These are phyloP conservation scores for Aphodius granarius DNA, from an alignment of 2,888 invertebrate genomes.

Conservation along the genomic window DNA sequence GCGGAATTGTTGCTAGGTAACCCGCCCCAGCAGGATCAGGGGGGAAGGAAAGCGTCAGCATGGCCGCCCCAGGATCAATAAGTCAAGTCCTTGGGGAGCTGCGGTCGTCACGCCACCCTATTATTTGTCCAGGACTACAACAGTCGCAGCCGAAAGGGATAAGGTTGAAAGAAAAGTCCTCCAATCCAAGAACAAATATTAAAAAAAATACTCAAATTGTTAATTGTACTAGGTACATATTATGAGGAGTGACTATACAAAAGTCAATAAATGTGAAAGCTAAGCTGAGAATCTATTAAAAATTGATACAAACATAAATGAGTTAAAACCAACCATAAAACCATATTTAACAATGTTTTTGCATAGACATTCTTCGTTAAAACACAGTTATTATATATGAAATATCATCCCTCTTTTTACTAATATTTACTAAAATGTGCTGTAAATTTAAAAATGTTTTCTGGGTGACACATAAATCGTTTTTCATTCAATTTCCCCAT, in stretches of 20 bases:
- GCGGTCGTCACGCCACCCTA: slow-evolving; percentile 17
- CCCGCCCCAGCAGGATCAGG: slow-evolving; percentile 42
- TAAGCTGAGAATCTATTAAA: too few relatives aligned
- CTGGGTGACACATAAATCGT: background rate
- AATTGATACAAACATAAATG: too few relatives aligned
- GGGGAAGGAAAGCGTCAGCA: slow-evolving; percentile 44
- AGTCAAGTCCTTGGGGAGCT: slow-evolving; percentile 51
- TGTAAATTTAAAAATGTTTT: background rate
- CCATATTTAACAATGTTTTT: too few relatives aligned
- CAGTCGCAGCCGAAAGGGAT: background rate
- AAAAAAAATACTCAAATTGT: too few relatives aligned
- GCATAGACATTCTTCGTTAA: too few relatives aligned
- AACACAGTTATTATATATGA: background rate
- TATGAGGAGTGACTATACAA: too few relatives aligned
- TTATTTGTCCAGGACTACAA: slow-evolving; percentile 11
- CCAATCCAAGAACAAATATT: background rate
- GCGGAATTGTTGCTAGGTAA: slow-evolving; percentile 50
- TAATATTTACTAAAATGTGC: too few relatives aligned
- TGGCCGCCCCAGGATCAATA: slow-evolving; percentile 52
- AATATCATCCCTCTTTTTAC: too few relatives aligned
- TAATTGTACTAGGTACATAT: too few relatives aligned
- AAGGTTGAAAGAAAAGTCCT: background rate
- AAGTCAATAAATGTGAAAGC: too few relatives aligned
- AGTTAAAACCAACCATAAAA: too few relatives aligned
- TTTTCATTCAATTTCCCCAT: background rate